Base-by-base conservation (phyloP, 2,888 invertebrate genomes). In the Metopia argyrocephala region DNA sequence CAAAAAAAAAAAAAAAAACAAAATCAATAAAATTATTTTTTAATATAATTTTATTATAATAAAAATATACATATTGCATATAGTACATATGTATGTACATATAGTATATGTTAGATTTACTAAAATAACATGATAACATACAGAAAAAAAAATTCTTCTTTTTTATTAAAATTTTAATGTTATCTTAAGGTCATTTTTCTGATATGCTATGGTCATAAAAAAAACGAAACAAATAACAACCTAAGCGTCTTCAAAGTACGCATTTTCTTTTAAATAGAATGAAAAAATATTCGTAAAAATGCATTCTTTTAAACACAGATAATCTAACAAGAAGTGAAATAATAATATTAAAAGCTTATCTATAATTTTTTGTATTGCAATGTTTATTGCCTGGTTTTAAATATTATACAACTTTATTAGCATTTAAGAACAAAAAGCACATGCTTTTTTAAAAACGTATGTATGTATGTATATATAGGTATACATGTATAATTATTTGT, bases 121-220 rank as follows among this genome's bases (percentile, higher is more conserved):
- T 12, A 38, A 3, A 38, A 38, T 38, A 15, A 38, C 9, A 38
- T 38, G 38, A 38, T 38, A 38, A 38, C 38, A 38, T 38, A 38
- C 38, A 38, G 3, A 38, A 38, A 38, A n/a, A n/a, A n/a, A n/a
- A n/a, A n/a, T n/a, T 38, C 38, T 38, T 12, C 15, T 38, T 3
- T 15, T 38, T n/a, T n/a, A n/a, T n/a, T n/a, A n/a, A n/a, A 38
- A 38, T 38, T 12, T 59, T 23, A 66, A 81, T 81, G 81, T 81
- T 81, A 81, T 81, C 81, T 45, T 75, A 74, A 70, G 81, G 81
- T 81, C 81, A 81, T 78, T 66, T 70, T 59, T 31, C 62, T 78
- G 56, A 66, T 81, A 78, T 75, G 74, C 69, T 74, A 50, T 9
- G 69, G 28, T 71, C 73, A 76, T 31, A 74, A 73, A 25, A 70